Base-by-base conservation (phyloP, 2,888 invertebrate genomes). In the Cacoxenus indagator region DNA sequence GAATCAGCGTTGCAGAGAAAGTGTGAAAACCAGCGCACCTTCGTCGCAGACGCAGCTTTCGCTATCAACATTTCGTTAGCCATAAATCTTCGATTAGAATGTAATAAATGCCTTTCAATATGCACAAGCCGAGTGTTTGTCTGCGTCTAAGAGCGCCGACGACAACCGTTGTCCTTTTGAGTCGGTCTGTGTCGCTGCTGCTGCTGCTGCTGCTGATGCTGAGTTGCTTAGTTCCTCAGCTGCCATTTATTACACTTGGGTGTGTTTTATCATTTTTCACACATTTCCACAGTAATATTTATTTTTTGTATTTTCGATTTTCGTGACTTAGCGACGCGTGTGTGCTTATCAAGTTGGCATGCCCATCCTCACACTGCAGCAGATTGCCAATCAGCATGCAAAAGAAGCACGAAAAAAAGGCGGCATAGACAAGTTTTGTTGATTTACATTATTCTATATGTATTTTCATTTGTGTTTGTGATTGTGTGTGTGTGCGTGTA, bases 11-110 rank as follows among this genome's bases (percentile, higher is more conserved):
- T n/a, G n/a, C n/a, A n/a, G n/a, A n/a, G n/a, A n/a, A n/a, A n/a
- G n/a, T n/a, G n/a, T n/a, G n/a, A n/a, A n/a, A n/a, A n/a, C n/a
- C n/a, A n/a, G n/a, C n/a, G n/a, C n/a, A n/a, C n/a, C n/a, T n/a
- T n/a, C n/a, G n/a, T n/a, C n/a, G n/a, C n/a, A n/a, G n/a, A n/a
- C 46, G 66, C 66, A 68, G 57, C 64, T 67, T 57, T 43, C 43
- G 61, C 61, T 62, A 62, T 62, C 61, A 62, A 62, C 61, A 62
- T 62, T 62, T 62, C 64, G 64, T 74, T 76, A 73, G 70, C 72
- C 68, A 75, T 76, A 78, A 78, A 78, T 76, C 76, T 76, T 76
- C 75, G 76, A 78, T 76, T 78, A 75, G 75, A 74, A 78, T 69
- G 73, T 74, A 74, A 76, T 73, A 76, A 77, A 76, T 77, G 70